Base-by-base conservation (phyloP, 2,797 vertebrate genomes). In the Pelodytes ibericus region DNA sequence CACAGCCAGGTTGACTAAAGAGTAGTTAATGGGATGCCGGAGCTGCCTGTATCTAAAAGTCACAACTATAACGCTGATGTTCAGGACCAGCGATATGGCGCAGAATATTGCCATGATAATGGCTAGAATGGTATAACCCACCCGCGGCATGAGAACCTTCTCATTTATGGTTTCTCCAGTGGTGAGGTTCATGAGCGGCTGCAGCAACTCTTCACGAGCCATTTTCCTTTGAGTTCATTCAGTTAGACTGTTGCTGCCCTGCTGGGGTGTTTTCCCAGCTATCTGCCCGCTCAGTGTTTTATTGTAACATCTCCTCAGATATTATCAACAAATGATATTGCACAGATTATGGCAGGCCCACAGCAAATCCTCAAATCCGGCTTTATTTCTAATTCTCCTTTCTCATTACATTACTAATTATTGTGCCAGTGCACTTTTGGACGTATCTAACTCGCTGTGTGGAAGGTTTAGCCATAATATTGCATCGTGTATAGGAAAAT, bases 1-100 rank as follows among this genome's bases (percentile, higher is more conserved):
- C 59, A 87, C 85, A 3, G 90, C 88, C 86, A 91, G 86, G 86
- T 91, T 92, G 81, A 93, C 86, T 80, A 91, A 87, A 78, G 89
- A 89, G 56, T 86, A 89, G 82, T 90, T 93, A 81, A 92, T 86
- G 0, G 89, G 87, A 72, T 90, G 89, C 75, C 86, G 86, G 83
- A 92, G 88, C 86, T 92, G 87, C 75, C 84, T 87, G 85, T 88
- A 82, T 84, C 82, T 82, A 25, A 91, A 81, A 71, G 90, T 85
- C 83, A 91, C 86, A 3, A 83, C 83, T 64, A 92, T 89, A 82
- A 92, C 90, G 29, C 87, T 89, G 67, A 84, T 71, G 16, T 91
- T 90, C 73, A 91, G 85, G 25, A 89, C 18, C 56, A 92, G 85
- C 78, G 90, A 86, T 8, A 88, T 87, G 39, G 81, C 80, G 0